Conservation (phyloP, 2,888 invertebrate genomes). For the Caenorhabditis sulstoni region DNA sequence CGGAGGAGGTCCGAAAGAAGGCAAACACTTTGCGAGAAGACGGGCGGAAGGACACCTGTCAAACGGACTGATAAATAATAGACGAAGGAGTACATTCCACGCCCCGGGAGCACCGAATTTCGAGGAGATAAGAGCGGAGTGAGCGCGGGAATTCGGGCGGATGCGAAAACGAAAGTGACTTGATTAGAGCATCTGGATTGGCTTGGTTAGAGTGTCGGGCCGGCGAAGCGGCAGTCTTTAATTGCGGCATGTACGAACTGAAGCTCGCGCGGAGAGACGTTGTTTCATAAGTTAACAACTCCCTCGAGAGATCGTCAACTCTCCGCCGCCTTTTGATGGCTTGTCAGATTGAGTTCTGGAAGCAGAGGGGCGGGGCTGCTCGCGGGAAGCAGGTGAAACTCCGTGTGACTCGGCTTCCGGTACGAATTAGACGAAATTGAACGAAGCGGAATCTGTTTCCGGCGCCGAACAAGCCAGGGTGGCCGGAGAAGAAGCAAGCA, state of each 20-base stretch:
- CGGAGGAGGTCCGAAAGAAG: constrained; percentile 13
- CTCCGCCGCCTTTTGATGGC: constrained; percentile 36
- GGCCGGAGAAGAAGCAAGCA: constrained; percentile 11
- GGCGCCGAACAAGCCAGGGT: constrained; percentile 21
- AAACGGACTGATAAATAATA: constrained; percentile 42
- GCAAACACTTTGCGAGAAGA: constrained; percentile 10
- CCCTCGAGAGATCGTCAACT: constrained; percentile 50
- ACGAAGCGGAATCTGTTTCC: constrained; percentile 45
- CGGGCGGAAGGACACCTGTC: constrained; percentile 40
- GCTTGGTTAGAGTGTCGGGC: constrained; percentile 21
- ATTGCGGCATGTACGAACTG: constrained; percentile 53
- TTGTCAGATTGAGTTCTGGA: constrained; percentile 31
- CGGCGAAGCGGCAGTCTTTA: constrained; percentile 14
- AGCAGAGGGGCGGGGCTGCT: background rate
- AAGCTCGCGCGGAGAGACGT: constrained; percentile 43
- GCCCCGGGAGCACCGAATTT: no score
- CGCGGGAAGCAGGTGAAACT: constrained; percentile 38
- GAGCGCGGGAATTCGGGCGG: background rate
- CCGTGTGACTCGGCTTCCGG: constrained; percentile 29
- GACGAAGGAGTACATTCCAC: background rate
- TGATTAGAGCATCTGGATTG: constrained; percentile 22
- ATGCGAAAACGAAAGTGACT: constrained; percentile 4
- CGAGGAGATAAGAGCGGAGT: background rate
- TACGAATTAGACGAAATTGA: constrained; percentile 34
- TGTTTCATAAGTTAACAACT: constrained; percentile 61